Percentiles rank a stretch among this genome's conserved stretches.
phyloP scores from a whole-genome alignment of 2,113 vertebrate species.

The Pseudorectes ferrugineus region DNA sequence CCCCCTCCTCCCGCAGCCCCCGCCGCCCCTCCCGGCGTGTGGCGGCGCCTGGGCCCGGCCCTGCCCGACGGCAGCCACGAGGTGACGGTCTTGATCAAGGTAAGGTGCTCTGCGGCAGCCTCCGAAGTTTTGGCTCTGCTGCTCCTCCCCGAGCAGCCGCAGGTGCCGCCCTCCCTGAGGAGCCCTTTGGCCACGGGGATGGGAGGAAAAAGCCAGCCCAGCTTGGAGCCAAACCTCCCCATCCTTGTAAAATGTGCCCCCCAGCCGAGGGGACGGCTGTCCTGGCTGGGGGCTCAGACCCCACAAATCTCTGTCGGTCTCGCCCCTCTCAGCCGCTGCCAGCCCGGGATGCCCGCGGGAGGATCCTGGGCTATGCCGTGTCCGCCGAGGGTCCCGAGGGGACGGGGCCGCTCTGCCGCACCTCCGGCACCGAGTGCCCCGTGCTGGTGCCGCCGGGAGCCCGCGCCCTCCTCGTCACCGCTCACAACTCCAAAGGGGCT shows the following conservation, averaged over 20 bases:
- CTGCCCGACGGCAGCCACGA: conserved; percentile 18
- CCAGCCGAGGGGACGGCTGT: fast-evolving
- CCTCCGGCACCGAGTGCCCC: not conserved
- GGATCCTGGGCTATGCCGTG: conserved; percentile 39
- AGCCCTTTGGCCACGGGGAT: too few relatives aligned
- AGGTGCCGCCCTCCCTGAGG: not conserved
- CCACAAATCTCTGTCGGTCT: fast-evolving
- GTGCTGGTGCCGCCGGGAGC: not conserved
- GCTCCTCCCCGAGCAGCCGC: not conserved
- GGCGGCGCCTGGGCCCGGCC: conserved; percentile 21
- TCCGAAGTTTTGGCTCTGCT: fast-evolving
- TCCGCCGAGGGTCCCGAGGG: not conserved
- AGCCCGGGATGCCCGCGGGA: not conserved
- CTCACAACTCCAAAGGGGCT: conserved; percentile 49
- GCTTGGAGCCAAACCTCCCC: fast-evolving
- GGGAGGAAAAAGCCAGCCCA: fast-evolving
- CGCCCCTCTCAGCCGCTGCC: not conserved
- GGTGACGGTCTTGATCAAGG: conserved; percentile 64
- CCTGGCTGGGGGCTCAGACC: fast-evolving
- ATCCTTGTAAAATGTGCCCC: fast-evolving
- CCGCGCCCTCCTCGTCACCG: not conserved
- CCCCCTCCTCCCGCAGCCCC: not conserved
- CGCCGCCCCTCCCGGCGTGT: not conserved
- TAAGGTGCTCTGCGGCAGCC: not conserved
- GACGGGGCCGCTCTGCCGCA: not conserved